Evolutionary conservation across 1,140 invertebrate species (phyloP).

Genomic region (Diabrotica virgifera): DNA sequence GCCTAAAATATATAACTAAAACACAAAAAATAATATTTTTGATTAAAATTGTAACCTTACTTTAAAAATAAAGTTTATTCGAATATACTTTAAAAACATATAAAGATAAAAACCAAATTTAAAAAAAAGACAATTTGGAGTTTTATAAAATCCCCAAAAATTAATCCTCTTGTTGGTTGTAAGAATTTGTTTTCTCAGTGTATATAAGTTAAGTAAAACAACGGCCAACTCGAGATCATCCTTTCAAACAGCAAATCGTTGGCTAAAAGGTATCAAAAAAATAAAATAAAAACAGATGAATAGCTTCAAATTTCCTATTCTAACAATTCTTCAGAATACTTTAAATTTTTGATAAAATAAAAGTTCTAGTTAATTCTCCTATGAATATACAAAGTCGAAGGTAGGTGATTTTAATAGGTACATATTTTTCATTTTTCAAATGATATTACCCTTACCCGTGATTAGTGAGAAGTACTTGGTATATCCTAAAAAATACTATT

Average conservation of each 20-base stretch:
- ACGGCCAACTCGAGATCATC: slow-evolving; percentile 31
- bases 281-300: slow-evolving; percentile 3
- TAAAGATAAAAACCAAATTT: slow-evolving; percentile 14
- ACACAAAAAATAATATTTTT: too few species aligned
- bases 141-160: too few species aligned
- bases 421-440: neutral
- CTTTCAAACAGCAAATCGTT: slow-evolving; percentile 9
- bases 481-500: too few species aligned
- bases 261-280: neutral
- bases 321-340: slow-evolving; percentile 14
- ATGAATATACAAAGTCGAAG: slow-evolving; percentile 3
- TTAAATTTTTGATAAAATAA: slow-evolving; percentile 13
- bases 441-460: too few species aligned
- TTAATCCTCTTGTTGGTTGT: too few species aligned
- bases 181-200: neutral
- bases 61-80: too few species aligned
- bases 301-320: slow-evolving; percentile 9
- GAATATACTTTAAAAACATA: slow-evolving; percentile 4
- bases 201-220: slow-evolving; percentile 17
- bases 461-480: too few species aligned
- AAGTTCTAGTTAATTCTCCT: slow-evolving; percentile 7
- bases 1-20: too few species aligned
- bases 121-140: neutral
- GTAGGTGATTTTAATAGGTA: neutral
- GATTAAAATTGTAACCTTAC: too few species aligned